These are phyloP conservation scores for Forbesichthys papilliferus DNA, from an alignment of 2,113 vertebrate species.

Conservation along the genomic window DNA sequence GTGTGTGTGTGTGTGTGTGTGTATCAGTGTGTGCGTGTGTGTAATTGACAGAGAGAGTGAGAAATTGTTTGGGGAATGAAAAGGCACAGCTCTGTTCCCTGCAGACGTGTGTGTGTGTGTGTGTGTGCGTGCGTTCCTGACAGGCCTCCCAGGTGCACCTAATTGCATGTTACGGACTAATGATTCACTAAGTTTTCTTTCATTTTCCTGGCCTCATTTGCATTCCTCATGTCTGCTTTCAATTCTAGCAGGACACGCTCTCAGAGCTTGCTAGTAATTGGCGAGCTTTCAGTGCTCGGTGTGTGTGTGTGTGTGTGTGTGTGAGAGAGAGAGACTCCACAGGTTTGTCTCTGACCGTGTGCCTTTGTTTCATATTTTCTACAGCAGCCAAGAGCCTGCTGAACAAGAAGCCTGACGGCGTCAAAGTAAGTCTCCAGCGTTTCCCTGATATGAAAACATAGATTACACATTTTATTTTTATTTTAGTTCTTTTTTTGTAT, in stretches of 20 bases:
- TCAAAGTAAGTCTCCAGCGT: constrained; percentile 84
- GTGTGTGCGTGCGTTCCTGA: background rate
- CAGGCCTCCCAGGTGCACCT: background rate
- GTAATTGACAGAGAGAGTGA: too few species aligned
- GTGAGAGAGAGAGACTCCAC: background rate
- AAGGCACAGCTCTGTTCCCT: background rate
- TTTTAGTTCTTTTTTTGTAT: too few species aligned
- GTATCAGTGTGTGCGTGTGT: background rate
- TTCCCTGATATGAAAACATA: too few species aligned
- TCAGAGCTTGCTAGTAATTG: constrained; percentile 25
- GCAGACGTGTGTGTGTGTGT: too few species aligned
- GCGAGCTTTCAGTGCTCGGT: constrained; percentile 5
- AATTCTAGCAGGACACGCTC: constrained; percentile 3
- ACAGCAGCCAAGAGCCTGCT: constrained; percentile 94
- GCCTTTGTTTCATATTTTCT: constrained; percentile 27
- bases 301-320: background rate
- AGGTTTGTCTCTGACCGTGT: constrained; percentile 33
- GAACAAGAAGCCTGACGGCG: constrained; percentile 92
- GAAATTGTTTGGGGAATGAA: background rate
- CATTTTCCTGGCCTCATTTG: constrained; percentile 32
- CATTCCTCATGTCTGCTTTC: constrained; percentile 39
- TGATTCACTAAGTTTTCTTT: constrained; percentile 23
- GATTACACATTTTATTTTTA: background rate
- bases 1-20: background rate
- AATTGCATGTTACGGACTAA: constrained; percentile 33